These are phyloP conservation scores for Danio albolineatus DNA, from an alignment of 2,797 vertebrate genomes.

Conservation along the genomic window DNA sequence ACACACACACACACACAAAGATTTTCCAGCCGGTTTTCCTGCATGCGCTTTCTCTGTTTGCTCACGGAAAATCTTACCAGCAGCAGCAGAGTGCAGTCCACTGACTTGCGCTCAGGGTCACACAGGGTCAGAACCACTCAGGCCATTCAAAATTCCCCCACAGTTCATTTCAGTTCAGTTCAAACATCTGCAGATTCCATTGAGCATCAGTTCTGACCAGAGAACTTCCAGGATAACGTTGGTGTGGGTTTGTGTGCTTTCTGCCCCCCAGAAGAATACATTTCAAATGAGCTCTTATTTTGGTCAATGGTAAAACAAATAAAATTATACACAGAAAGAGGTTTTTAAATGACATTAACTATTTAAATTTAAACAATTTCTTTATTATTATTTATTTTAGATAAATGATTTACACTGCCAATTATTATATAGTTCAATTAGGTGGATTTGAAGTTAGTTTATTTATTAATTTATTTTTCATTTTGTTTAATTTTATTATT, in stretches of 20 bases:
- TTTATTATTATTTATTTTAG: too few species aligned
- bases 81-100: constrained; percentile 44
- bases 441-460: too few species aligned
- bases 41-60: constrained; percentile 49
- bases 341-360: too few species aligned
- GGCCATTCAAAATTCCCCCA: constrained; percentile 21
- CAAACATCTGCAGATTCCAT: constrained; percentile 42
- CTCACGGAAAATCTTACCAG: constrained; percentile 50
- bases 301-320: not conserved
- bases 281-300: not conserved
- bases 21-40: constrained; percentile 23
- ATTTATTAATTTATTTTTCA: too few species aligned
- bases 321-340: too few species aligned
- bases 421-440: too few species aligned
- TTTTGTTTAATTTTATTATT: too few species aligned
- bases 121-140: not conserved
- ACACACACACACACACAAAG: constrained; percentile 1
- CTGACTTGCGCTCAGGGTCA: constrained; percentile 22
- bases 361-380: too few species aligned
- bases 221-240: constrained; percentile 16
- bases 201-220: constrained; percentile 29
- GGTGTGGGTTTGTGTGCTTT: not conserved
- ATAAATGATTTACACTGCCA: too few species aligned
- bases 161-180: constrained; percentile 3
- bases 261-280: not conserved